Evolutionary conservation across 2,113 vertebrate species (phyloP), one percentile per base, ranked within the genome.

Genomic region (Camelus dromedarius): DNA sequence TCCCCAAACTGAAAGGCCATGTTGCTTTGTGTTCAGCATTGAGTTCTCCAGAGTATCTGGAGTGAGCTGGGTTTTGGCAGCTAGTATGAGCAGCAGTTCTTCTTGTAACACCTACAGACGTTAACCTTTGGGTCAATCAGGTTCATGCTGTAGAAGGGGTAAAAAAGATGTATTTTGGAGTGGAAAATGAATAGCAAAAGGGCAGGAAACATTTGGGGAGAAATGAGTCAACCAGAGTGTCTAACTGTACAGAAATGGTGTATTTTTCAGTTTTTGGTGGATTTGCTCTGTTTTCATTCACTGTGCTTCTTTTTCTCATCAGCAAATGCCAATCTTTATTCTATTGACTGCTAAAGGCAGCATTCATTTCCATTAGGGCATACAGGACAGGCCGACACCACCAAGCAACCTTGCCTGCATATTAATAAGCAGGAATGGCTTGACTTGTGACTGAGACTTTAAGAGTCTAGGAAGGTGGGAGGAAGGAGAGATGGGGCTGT

Each of bases 1-100:
- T 80, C 54, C 60, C 35, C 1, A 67, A 87, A 73, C 50, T 85
- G 38, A 95, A 88, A 58, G 19, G 16, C 77, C 8, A 10, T n/a
- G 13, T 93, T 96, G 60, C 89, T 89, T 89, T 91, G 50, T 84
- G 87, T 93, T 66, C 20, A 85, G 54, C 35, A 26, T 42, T 73
- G 48, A 80, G 69, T 52, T 96, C 60, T 89, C 56, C 60, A 73
- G 58, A 64, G 24, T 75, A 30, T 66, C 64, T 96, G 62, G 20
- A 76, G 18, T 32, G n/a, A 92, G 38, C 72, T 56, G 24, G 30
- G 14, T 80, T 93, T 66, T 46, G 54, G 26, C 16, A 58, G 56
- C 35, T 83, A 83, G 35, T 13, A 3, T 35, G 24, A 75, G 46
- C 15, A 38, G 5, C 2, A 42, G 35, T 83, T 97, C 81, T 86